Evolutionary conservation across 92 coral and sea anemone species (phyloP), one percentile per base, ranked within the genome.

Genomic region (Epizoanthus illoricatus): DNA sequence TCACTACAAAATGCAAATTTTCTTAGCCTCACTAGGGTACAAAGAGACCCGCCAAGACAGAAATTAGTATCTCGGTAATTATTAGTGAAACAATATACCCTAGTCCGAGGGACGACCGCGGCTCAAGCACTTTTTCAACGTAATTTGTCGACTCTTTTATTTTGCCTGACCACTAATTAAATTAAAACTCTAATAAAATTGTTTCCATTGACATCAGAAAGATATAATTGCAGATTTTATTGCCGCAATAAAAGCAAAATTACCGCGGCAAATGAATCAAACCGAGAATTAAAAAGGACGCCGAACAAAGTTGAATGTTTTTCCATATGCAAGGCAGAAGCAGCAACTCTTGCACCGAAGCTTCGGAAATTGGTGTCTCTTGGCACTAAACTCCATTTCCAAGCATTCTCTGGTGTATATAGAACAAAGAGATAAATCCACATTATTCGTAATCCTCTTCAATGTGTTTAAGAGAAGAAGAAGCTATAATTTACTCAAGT

Each of bases 181-280:
- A 93, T 93, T 93, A 93, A 93, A 93, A 93, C 97, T 93, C 92
- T 93, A 93, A 93, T 93, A 93, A 93, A 93, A 93, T 91, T 93
- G 97, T 93, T 91, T 85, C 94, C 88, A 93, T 91, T 93, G 97
- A 93, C 97, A 93, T 92, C 97, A 91, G 93, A 92, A 85, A 89
- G 94, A 93, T 91, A 88, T 93, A 93, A 93, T 93, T 93, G 94
- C 97, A 89, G 97, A 93, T 86, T 93, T 92, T 87, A 88, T 85
- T 91, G 92, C 94, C 91, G 94, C 97, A 90, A 93, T 93, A 87
- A 92, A 90, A 90, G 91, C 73, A 90, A 93, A 93, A 93, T 93
- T 93, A 93, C 89, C 88, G 88, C 97, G 97, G 97, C 86, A 85
- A 90, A 90, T 84, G 89, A 80, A 88, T 65, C 42, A 69, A 85